These are phyloP conservation scores for Panzeria rudis DNA, from an alignment of 2,888 invertebrate species.

Conservation along the genomic window DNA sequence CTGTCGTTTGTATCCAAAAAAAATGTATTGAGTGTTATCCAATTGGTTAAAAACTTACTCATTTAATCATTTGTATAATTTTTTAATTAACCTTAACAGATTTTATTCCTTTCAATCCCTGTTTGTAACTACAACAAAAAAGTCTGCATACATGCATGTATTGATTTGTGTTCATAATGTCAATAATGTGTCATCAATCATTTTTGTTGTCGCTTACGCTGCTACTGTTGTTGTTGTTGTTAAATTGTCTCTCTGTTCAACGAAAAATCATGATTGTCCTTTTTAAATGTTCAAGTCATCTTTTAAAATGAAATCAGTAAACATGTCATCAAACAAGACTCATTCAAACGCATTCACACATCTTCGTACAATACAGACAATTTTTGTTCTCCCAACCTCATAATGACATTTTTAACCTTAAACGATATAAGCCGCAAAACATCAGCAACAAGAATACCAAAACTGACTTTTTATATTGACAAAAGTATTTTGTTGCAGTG, in stretches of 20 bases:
- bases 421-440: conserved; percentile 64
- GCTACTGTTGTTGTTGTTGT: conserved; percentile 22
- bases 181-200: conserved; percentile 82
- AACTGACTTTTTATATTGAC: conserved; percentile 36
- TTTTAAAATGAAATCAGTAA: conserved; percentile 74
- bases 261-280: conserved; percentile 70
- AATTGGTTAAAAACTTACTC: not conserved
- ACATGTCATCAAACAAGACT: conserved; percentile 80
- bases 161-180: conserved; percentile 72
- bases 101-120: conserved; percentile 39
- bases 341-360: conserved; percentile 51
- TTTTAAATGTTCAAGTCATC: conserved; percentile 71
- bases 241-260: conserved; percentile 58
- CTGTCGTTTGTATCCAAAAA: no score
- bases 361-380: not conserved
- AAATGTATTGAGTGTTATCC: not conserved
- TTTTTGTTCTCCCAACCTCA: conserved; percentile 54
- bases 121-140: conserved; percentile 38
- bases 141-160: conserved; percentile 29
- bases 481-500: conserved; percentile 67
- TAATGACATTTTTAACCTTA: conserved; percentile 68
- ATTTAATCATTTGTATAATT: not conserved
- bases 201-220: conserved; percentile 71
- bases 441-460: conserved; percentile 50
- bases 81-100: not conserved